Base-by-base conservation (phyloP, 2,113 vertebrate species). In the Grammomys dolichurus region DNA sequence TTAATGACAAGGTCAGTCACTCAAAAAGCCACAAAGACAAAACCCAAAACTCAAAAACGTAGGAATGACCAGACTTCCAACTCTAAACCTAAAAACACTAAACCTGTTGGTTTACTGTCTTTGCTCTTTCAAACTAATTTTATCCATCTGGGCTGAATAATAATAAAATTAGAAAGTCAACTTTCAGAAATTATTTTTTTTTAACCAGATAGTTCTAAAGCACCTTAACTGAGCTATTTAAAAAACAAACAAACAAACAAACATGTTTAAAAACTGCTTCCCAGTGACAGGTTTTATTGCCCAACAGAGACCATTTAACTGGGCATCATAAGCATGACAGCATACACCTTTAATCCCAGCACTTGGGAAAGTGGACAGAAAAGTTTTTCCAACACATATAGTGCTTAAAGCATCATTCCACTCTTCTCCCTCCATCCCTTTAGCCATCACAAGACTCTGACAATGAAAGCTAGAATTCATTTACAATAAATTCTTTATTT, bases 11-110 rank as follows among this genome's bases (percentile, higher is more conserved):
- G 24, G 11, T 43, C 14, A 77, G 85, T 87, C 33, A 87, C 48
- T 96, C 60, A 90, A 36, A 87, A 93, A 90, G 13, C 14, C 31
- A 89, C n/a, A 90, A 10, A 72, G 36, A 48, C 19, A 46, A 67
- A 36, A 48, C 33, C 2, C n/a, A 60, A n/a, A 89, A 60, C 31
- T 16, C 80, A 12, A 89, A 90, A 85, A 73, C 31, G 46, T 87
- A 85, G 80, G 40, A 95, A 87, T 72, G 54, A 93, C 65, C 69
- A 93, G 92, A 96, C n/a, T 90, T 89, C 67, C 31, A 70, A 95
- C 9, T 22, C 13, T 58, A 5, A 12, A 86, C 54, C 85, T 36
- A 70, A 86, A 90, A 90, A 93, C 76, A 72, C 46, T 7, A 11
- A 93, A 48, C 51, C 24, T 33, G 8, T 75, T 91, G 72, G 3